A percentile compares a stretch with the other conserved stretches of the same genome.
phyloP scores from a whole-genome alignment of 2,797 vertebrate genomes.

The Phoxinus dragarum region DNA sequence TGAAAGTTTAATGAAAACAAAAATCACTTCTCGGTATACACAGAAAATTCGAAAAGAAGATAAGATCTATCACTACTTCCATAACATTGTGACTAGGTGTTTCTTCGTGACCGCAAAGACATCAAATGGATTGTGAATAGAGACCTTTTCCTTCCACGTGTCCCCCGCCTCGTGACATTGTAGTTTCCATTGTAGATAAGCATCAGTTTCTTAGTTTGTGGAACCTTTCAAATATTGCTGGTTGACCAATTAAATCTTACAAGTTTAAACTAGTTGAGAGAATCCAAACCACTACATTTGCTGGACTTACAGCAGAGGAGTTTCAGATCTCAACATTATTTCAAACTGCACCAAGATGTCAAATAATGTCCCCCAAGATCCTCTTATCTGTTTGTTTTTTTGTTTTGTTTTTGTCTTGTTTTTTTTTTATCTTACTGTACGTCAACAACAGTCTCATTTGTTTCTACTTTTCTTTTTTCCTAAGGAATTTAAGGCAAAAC shows the following conservation, averaged over 20 bases:
- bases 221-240: background rate
- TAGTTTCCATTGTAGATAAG: background rate
- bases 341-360: background rate
- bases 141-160: background rate
- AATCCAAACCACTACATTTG: background rate
- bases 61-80: background rate
- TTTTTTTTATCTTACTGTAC: background rate
- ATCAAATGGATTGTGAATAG: background rate
- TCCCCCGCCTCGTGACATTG: background rate
- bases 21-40: background rate
- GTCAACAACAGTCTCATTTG: background rate
- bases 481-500: background rate
- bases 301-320: background rate
- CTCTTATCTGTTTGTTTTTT: background rate
- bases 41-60: background rate
- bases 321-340: background rate
- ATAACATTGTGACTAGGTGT: background rate
- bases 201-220: background rate
- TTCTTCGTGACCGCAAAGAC: background rate
- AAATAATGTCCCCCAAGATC: background rate
- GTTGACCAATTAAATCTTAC: background rate
- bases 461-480: background rate
- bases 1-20: background rate
- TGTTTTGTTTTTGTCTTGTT: accelerated
- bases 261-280: background rate